Evolutionary conservation across 1,140 invertebrate species (phyloP).

Genomic region (Panagrolaimus sp.): DNA sequence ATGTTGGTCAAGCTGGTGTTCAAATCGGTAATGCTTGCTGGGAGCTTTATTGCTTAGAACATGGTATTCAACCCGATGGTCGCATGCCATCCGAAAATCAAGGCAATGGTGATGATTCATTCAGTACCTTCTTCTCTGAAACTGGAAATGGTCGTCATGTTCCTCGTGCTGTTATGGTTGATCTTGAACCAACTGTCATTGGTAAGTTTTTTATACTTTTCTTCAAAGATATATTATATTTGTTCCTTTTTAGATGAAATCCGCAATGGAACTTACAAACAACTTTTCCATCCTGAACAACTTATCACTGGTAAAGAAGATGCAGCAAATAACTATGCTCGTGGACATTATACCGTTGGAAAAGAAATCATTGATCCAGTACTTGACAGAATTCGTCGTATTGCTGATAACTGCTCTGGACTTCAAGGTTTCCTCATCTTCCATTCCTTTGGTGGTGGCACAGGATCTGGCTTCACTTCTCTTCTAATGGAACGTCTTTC

Average conservation of each 20-base stretch:
- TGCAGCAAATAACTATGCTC: constrained; percentile 66
- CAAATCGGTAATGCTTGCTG: constrained; percentile 78
- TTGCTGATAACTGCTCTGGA: constrained; percentile 78
- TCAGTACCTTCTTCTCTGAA: constrained; percentile 66
- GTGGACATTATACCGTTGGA: constrained; percentile 81
- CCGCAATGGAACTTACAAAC: constrained; percentile 66
- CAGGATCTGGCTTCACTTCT: constrained; percentile 70
- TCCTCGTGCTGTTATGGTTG: constrained; percentile 59
- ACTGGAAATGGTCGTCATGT: constrained; percentile 61
- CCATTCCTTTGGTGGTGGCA: constrained; percentile 77
- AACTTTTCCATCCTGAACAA: constrained; percentile 67
- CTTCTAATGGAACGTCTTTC: constrained; percentile 69
- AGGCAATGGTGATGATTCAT: constrained; percentile 65
- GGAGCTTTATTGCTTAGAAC: constrained; percentile 75
- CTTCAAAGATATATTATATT: no score
- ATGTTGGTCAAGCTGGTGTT: constrained; percentile 80
- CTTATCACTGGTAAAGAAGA: constrained; percentile 73
- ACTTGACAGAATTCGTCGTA: constrained; percentile 63
- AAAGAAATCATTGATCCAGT: constrained; percentile 67
- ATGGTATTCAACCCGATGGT: constrained; percentile 78
- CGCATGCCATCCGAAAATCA: constrained; percentile 61
- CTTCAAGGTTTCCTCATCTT: constrained; percentile 78
- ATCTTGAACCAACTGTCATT: constrained; percentile 60
- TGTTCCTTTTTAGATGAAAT: constrained; percentile 66
- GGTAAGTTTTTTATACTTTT: no score